A percentile compares a stretch with the other conserved stretches of the same genome.
Evolutionary conservation across 1,140 invertebrate genomes (phyloP).

Genomic region (Drusus annulatus): DNA sequence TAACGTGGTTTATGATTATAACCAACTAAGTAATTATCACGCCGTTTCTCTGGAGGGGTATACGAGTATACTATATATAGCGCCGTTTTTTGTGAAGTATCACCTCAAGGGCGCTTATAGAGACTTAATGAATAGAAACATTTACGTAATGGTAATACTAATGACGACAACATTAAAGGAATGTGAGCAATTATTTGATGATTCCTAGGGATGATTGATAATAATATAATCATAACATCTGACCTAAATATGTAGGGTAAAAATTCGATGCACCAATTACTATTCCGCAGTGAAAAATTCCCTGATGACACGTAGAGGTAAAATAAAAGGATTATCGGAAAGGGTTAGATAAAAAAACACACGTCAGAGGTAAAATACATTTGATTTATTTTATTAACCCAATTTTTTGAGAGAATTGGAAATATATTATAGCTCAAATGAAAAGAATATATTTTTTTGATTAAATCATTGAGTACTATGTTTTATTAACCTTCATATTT

Average conservation of each 20-base stretch:
- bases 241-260: conserved; percentile 15
- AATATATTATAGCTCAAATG: too few species aligned
- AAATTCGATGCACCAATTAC: conserved; percentile 25
- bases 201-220: conserved; percentile 29
- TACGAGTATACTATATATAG: too few species aligned
- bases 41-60: too few species aligned
- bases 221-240: neutral
- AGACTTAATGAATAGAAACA: conserved; percentile 36
- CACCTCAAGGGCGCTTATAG: too few species aligned
- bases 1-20: too few species aligned
- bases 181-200: too few species aligned
- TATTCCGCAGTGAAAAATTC: conserved; percentile 3
- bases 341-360: neutral
- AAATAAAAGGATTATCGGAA: conserved; percentile 23
- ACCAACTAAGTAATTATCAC: too few species aligned
- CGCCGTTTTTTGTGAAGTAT: too few species aligned
- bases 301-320: conserved; percentile 41
- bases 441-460: too few species aligned
- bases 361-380: neutral
- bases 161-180: neutral
- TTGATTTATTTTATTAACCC: neutral
- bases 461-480: too few species aligned
- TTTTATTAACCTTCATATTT: too few species aligned
- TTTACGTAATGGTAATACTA: conserved; percentile 30
- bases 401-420: too few species aligned